A percentile compares a stretch with the other conserved stretches of the same genome.
These are phyloP conservation scores for Trypoxylon attenuatum DNA, from an alignment of 2,888 invertebrate species.

Conservation along the genomic window DNA sequence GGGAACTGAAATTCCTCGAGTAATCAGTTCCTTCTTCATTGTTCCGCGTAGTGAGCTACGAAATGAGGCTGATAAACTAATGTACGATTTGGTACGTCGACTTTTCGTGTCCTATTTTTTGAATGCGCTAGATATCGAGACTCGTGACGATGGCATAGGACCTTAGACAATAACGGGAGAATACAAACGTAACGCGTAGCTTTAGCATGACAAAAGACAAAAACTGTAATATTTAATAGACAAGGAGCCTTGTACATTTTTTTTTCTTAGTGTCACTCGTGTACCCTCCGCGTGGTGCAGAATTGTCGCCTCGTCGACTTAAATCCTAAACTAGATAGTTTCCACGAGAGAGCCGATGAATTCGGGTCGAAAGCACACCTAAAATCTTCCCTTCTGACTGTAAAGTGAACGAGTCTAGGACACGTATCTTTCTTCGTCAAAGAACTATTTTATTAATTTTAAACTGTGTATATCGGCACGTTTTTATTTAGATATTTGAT, in stretches of 20 bases:
- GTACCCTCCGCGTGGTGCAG: slow-evolving; percentile 46
- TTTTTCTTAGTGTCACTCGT: slow-evolving; percentile 36
- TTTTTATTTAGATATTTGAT: too few relatives aligned
- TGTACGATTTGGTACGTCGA: neutral
- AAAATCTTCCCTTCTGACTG: too few relatives aligned
- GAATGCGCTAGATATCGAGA: neutral
- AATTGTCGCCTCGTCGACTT: slow-evolving; percentile 29
- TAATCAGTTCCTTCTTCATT: neutral
- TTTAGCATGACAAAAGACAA: slow-evolving; percentile 66
- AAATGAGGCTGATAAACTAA: neutral
- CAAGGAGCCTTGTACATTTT: slow-evolving; percentile 60
- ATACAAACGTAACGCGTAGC: slow-evolving; percentile 54
- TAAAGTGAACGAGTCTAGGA: too few relatives aligned
- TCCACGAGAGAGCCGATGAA: slow-evolving; percentile 9
- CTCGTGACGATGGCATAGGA: slow-evolving; percentile 18
- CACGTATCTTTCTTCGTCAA: too few relatives aligned
- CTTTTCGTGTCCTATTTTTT: slow-evolving; percentile 17
- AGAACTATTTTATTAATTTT: too few relatives aligned
- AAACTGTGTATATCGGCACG: too few relatives aligned
- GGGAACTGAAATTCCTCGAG: neutral
- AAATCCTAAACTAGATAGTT: slow-evolving; percentile 38
- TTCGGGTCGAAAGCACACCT: too few relatives aligned
- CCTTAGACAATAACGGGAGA: slow-evolving; percentile 51
- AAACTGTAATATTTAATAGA: slow-evolving; percentile 67
- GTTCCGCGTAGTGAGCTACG: neutral